Conservation (phyloP, 2,888 invertebrate genomes). For the Hoplodrina blanda region DNA sequence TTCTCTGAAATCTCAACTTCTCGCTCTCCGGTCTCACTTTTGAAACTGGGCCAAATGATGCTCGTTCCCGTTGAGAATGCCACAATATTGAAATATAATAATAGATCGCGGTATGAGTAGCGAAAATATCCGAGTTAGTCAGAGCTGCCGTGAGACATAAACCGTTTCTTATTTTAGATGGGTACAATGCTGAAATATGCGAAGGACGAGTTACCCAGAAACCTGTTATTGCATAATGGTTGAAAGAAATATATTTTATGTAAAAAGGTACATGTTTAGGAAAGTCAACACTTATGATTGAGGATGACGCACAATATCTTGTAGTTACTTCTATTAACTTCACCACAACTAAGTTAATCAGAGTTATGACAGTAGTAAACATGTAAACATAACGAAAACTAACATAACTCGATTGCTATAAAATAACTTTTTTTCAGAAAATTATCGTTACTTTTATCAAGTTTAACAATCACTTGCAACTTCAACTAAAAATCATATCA, state of each 20-base stretch:
- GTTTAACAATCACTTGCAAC: slow-evolving; percentile 1
- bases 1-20: slow-evolving; percentile 88
- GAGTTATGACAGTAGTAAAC: slow-evolving; percentile 16
- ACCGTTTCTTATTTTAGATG: slow-evolving; percentile 81
- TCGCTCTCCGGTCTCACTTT: slow-evolving; percentile 88
- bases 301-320: slow-evolving; percentile 34
- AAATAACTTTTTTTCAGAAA: slow-evolving; percentile 12
- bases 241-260: slow-evolving; percentile 29
- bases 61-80: slow-evolving; percentile 88
- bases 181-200: slow-evolving; percentile 84
- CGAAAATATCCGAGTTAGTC: slow-evolving; percentile 89
- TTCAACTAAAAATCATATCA: slow-evolving; percentile 8
- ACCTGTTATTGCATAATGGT: slow-evolving; percentile 71
- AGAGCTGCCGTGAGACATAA: slow-evolving; percentile 81
- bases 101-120: slow-evolving; percentile 84
- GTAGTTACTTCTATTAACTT: slow-evolving; percentile 24
- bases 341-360: slow-evolving; percentile 3
- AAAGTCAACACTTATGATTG: slow-evolving; percentile 37
- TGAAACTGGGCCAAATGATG: slow-evolving; percentile 90
- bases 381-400: slow-evolving; percentile 15
- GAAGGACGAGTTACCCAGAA: slow-evolving; percentile 76
- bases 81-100: slow-evolving; percentile 90
- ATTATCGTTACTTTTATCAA: slow-evolving; percentile 8
- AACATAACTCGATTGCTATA: not conserved
- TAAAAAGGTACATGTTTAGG: slow-evolving; percentile 40